Evolutionary conservation across 1,140 invertebrate genomes (phyloP), one percentile per base, ranked within the genome.

Genomic region (Pseudomyrmex dendroicus): DNA sequence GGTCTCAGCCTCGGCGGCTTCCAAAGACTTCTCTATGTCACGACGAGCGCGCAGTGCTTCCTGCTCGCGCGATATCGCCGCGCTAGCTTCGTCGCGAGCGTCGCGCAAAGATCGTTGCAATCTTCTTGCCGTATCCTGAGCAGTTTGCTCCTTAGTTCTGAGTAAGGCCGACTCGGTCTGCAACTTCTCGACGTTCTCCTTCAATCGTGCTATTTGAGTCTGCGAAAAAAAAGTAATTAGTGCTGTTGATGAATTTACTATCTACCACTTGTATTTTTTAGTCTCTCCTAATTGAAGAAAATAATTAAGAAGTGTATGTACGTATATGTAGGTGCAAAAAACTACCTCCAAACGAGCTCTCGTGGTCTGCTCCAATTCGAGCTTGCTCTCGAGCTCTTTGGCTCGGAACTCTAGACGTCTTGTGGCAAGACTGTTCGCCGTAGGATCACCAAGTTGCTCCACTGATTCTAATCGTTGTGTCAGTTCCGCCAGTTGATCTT

Each of bases 311-410:
- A 63, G 25, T 77, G 22, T 4, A 17, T 15, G 8, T 44, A 46
- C 44, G 25, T 44, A 9, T 5, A 46, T 46, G 35, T 4, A 17
- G 7, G 9, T 83, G 0, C 22, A 20, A 70, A 20, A 17, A n/a
- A 35, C 35, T 57, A 97, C 97, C 94, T 99, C 98, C 2, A 98
- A 92, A 46, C 98, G 96, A 8, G 96, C 95, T 86, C 97, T 96
- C 0, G 97, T 98, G 1, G 98, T 98, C 90, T 97, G 96, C 91
- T 99, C 98, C 72, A 99, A 94, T 86, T 99, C 98, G 35, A 99
- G 93, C 85, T 97, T 97, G 1, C 97, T 98, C 91, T 99, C 98
- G 59, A 99, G 94, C 90, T 99, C 98, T 94, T 98, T 96, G 1
- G 96, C 96, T 90, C 97, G 97, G 86, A 97, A 95, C 92, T 98